A percentile compares a stretch with the other conserved stretches of the same genome.
phyloP scores from a whole-genome alignment of 2,888 invertebrate species.

The Caradrina clavipalpis region DNA sequence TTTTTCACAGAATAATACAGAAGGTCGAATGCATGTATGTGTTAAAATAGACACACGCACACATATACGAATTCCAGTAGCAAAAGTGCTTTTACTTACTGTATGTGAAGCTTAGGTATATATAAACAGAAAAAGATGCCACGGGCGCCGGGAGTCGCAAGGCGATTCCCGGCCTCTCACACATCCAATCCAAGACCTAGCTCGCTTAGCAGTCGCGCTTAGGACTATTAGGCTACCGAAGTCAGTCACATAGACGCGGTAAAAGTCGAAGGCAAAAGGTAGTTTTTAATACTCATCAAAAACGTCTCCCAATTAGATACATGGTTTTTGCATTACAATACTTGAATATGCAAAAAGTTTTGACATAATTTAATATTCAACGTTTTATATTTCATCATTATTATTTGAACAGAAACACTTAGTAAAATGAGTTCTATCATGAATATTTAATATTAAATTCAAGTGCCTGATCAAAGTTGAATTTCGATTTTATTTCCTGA shows the following conservation, averaged over 20 bases:
- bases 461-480: conserved; percentile 24
- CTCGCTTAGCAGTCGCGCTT: too few species aligned
- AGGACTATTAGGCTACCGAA: too few species aligned
- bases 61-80: background rate
- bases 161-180: too few species aligned
- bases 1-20: too few species aligned
- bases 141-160: too few species aligned
- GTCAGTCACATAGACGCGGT: too few species aligned
- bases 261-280: too few species aligned
- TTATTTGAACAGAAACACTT: conserved; percentile 22
- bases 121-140: too few species aligned
- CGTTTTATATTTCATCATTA: background rate
- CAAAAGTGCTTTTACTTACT: too few species aligned
- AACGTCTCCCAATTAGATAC: background rate
- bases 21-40: background rate
- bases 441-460: conserved; percentile 48
- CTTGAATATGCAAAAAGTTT: conserved; percentile 40
- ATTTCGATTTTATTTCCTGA: conserved; percentile 22
- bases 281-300: conserved; percentile 3
- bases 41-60: background rate
- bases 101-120: too few species aligned
- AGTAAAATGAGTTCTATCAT: conserved; percentile 39
- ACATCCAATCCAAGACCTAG: too few species aligned
- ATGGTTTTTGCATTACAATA: conserved; percentile 33
- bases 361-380: conserved; percentile 1